Conservation (phyloP, 2,113 vertebrate species). For the Aegithalos caudatus region DNA sequence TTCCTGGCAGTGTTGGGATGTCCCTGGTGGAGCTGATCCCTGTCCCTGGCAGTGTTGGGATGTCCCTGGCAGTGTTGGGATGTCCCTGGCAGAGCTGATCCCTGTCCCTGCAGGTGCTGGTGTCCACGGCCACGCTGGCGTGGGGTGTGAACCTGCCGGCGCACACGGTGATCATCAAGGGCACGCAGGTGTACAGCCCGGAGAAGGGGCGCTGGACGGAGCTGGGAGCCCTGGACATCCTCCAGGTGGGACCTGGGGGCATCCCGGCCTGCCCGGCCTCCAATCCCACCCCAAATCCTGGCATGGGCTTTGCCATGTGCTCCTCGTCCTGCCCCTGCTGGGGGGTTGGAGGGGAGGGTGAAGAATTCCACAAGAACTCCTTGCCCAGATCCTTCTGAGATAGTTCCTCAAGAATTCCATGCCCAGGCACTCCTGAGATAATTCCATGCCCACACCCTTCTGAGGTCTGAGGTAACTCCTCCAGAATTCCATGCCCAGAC, state of each 20-base stretch:
- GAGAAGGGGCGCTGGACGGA: neutral
- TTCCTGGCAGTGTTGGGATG: too few species aligned
- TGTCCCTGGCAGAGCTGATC: neutral
- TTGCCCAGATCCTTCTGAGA: neutral
- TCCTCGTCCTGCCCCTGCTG: accelerated
- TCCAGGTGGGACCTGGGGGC: neutral
- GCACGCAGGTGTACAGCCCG: neutral
- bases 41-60: too few species aligned
- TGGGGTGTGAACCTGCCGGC: neutral
- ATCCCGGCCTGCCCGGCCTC: too few species aligned
- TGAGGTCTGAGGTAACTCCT: too few species aligned
- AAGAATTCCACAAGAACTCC: neutral
- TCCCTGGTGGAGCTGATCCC: too few species aligned
- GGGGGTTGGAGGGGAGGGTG: neutral
- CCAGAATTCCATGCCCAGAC: too few species aligned
- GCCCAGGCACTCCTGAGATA: too few species aligned
- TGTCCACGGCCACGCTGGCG: neutral
- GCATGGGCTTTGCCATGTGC: accelerated
- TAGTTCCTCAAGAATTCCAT: neutral
- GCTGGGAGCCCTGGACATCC: neutral
- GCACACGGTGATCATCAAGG: neutral
- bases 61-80: too few species aligned
- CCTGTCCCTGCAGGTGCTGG: neutral
- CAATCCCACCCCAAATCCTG: accelerated
- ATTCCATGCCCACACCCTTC: too few species aligned